Base-by-base conservation (phyloP, 2,113 vertebrate genomes). In the Glaucidium brasilianum region DNA sequence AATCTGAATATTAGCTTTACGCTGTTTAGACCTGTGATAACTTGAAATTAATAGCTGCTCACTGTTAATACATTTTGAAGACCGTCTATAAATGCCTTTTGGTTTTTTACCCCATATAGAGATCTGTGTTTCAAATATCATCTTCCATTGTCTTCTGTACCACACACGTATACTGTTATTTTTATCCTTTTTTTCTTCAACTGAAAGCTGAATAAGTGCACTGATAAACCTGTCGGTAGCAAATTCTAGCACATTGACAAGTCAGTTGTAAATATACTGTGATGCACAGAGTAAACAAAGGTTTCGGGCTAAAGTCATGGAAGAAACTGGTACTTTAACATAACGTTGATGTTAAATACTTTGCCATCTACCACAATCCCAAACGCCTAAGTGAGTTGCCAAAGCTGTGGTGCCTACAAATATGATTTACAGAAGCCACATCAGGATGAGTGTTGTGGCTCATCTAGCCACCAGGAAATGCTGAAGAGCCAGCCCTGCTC, bases 31-130 rank as follows among this genome's bases (percentile, higher is more conserved):
- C 41, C 53, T 55, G 29, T 34, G 75, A 58, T 83, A 83, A 35
- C 71, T 69, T 88, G 67, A 73, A 88, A 83, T 83, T 71, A 73
- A 90, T 80, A 93, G 58, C 45, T 88, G 14, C 22, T 83, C 15
- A 3, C 58, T 64, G 56, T 60, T 69, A 68, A 85, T 29, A 27
- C 10, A 39, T 45, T 93, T 76, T 52, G 32, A 93, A 95, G 37
- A 67, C 62, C 5, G 5, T 26, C 58, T 50, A 10, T 15, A 78
- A 84, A 39, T 21, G 26, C 10, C 5, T 85, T 88, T 63, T 76
- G 0, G 10, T 59, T 66, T 86, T 81, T 78, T 45, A 7, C 5
- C 68, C 19, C 45, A 9, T 45, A 3, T 22, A 49, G 2, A 49
- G n/a, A 72, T 11, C 29, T 41, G 26, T 0, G 0, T 83, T 90